phyloP scores from a whole-genome alignment of 2,113 vertebrate genomes.

The Eubucco bourcierii region DNA sequence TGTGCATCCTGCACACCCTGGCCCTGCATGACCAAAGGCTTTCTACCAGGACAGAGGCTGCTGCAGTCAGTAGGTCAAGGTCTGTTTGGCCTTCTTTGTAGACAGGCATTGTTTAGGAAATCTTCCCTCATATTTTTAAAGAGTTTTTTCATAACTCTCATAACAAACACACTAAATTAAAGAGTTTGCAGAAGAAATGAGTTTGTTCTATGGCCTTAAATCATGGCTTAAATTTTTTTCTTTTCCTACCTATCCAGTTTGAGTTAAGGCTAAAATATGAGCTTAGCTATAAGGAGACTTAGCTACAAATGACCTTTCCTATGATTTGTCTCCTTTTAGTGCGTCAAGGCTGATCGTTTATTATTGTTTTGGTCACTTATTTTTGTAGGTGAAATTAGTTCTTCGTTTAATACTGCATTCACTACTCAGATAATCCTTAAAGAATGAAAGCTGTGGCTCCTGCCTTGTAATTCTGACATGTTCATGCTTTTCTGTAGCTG shows the following conservation, averaged over 20 bases:
- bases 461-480: not conserved
- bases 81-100: too few species aligned
- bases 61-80: not conserved
- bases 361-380: not conserved
- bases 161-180: not conserved
- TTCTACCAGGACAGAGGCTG: not conserved
- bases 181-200: not conserved
- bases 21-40: fast-evolving
- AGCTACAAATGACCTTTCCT: not conserved
- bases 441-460: not conserved
- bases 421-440: not conserved
- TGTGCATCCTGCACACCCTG: not conserved
- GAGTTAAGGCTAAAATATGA: not conserved
- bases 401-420: not conserved
- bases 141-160: not conserved
- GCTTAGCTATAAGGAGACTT: not conserved
- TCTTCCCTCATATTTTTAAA: not conserved
- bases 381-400: not conserved
- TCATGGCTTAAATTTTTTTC: not conserved
- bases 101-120: not conserved
- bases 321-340: not conserved
- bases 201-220: not conserved
- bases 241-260: fast-evolving
- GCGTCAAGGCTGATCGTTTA: not conserved
- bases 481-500: not conserved